phyloP scores from a whole-genome alignment of 2,888 invertebrate genomes.

The Ochropacha duplaris region DNA sequence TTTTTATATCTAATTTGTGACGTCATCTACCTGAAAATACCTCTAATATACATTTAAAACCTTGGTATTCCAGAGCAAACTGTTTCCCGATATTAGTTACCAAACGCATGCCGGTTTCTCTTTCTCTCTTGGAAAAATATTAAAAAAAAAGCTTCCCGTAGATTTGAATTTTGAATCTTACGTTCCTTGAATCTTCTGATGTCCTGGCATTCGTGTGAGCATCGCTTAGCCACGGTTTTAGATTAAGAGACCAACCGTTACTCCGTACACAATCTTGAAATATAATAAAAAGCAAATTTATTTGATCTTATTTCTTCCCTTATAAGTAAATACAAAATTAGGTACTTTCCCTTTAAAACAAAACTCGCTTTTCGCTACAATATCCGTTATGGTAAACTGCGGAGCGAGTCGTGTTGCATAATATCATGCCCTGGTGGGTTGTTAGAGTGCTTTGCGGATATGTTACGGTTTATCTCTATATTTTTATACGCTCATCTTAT shows the following conservation, averaged over 20 bases:
- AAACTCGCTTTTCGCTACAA: constrained; percentile 38
- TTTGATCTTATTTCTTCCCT: background rate
- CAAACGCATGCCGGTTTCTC: background rate
- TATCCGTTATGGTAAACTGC: constrained; percentile 21
- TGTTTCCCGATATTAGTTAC: background rate
- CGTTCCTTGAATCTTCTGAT: constrained; percentile 10
- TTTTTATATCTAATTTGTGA: too few relatives aligned
- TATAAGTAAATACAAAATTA: background rate
- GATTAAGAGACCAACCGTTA: too few relatives aligned
- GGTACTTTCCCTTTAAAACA: constrained; percentile 24
- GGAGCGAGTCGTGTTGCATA: constrained; percentile 27
- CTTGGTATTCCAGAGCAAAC: constrained; percentile 21
- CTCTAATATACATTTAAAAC: constrained; percentile 19
- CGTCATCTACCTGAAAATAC: background rate
- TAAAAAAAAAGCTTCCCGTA: background rate
- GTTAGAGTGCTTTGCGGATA: constrained; percentile 26
- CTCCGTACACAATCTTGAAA: background rate
- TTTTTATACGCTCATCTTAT: constrained; percentile 20
- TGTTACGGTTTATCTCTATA: constrained; percentile 21
- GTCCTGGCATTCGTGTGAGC: constrained; percentile 20
- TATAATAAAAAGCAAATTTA: background rate
- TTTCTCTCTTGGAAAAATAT: background rate
- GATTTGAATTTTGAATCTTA: background rate
- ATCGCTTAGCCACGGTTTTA: background rate
- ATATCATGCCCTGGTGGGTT: constrained; percentile 25